Percentiles rank a stretch among this genome's conserved stretches.
Conservation (phyloP, 2,113 vertebrate genomes). For the Sclerurus mexicanus region DNA sequence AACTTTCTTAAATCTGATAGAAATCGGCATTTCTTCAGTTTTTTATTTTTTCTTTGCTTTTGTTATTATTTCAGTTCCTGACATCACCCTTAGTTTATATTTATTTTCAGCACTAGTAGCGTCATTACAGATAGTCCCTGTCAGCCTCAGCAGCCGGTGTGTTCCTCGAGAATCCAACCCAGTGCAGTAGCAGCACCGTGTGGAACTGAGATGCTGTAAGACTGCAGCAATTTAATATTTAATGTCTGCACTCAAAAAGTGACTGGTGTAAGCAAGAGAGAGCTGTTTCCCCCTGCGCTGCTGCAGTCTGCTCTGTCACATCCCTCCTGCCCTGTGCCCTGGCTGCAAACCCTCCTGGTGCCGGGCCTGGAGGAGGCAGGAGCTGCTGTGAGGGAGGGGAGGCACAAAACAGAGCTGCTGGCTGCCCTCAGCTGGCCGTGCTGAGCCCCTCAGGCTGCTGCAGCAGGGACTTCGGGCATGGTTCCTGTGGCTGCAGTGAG, state of each 20-base stretch:
- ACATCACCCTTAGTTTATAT: neutral
- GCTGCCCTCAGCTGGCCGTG: neutral
- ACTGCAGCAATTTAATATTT: neutral
- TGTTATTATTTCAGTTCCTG: neutral
- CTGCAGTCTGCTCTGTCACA: neutral
- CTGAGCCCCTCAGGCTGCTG: neutral
- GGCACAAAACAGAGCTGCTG: neutral
- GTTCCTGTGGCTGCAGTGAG: too few species aligned
- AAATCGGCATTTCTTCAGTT: neutral
- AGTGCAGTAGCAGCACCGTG: neutral
- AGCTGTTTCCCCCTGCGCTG: neutral
- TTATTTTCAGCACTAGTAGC: neutral
- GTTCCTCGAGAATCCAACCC: neutral
- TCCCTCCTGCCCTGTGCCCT: neutral
- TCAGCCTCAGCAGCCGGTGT: neutral
- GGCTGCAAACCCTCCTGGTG: neutral
- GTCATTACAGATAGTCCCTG: neutral
- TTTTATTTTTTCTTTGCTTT: accelerated
- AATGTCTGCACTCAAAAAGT: neutral
- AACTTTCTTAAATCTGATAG: neutral
- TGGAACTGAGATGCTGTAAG: neutral
- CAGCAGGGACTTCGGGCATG: neutral
- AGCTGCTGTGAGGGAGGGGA: neutral
- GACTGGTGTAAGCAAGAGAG: neutral
- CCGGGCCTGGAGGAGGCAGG: neutral